Evolutionary conservation across 30 jellyfish, hydroid and myxozoan genomes (phyloP).

Genomic region (Nemopilema nomurai): DNA sequence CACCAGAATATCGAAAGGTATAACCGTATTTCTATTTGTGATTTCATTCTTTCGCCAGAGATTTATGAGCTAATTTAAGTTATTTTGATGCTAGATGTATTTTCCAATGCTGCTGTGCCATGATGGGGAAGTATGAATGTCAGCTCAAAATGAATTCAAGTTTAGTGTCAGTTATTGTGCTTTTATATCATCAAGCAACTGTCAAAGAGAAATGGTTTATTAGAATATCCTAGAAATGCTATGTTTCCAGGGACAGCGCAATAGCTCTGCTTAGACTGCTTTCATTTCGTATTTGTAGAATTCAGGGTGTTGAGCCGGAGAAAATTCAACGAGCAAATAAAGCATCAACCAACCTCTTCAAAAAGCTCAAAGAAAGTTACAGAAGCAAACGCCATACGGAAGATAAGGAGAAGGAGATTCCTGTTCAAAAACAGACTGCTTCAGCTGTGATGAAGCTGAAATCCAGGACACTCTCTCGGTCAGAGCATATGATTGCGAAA

Average conservation of each 20-base stretch:
- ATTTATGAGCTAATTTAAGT: too few relatives aligned
- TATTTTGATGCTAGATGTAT: not conserved
- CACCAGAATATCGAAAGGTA: slow-evolving; percentile 23
- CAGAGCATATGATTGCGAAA: slow-evolving; percentile 28
- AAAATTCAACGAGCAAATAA: slow-evolving; percentile 13
- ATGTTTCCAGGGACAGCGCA: too few relatives aligned
- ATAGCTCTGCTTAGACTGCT: not conserved
- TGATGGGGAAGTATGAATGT: too few relatives aligned
- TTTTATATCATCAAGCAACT: too few relatives aligned
- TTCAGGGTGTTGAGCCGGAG: slow-evolving; percentile 19
- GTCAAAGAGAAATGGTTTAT: too few relatives aligned
- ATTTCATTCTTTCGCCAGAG: too few relatives aligned
- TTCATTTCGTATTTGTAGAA: not conserved
- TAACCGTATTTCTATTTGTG: not conserved
- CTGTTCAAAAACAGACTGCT: not conserved
- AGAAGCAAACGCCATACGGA: not conserved
- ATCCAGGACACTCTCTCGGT: slow-evolving; percentile 11
- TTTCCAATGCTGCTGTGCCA: too few relatives aligned
- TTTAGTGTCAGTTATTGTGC: too few relatives aligned
- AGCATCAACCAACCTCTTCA: slow-evolving; percentile 18
- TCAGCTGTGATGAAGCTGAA: slow-evolving; percentile 5
- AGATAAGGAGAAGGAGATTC: not conserved
- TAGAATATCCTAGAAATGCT: too few relatives aligned
- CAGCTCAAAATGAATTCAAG: too few relatives aligned
- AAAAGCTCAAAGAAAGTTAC: slow-evolving; percentile 19